Evolutionary conservation across 2,113 vertebrate genomes (phyloP).

Genomic region (Harpagus bidentatus): DNA sequence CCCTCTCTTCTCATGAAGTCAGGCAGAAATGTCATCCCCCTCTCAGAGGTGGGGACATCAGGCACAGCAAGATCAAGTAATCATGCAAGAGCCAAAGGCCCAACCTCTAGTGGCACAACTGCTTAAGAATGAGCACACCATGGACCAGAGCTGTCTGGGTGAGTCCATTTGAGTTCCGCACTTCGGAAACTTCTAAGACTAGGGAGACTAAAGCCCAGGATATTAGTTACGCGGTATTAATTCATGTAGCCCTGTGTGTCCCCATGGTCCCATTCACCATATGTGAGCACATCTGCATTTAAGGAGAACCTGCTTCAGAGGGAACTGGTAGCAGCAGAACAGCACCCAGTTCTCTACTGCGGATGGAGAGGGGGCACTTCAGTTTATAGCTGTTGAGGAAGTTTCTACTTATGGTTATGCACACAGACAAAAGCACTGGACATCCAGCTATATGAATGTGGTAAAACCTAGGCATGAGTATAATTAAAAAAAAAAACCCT

Average conservation of each 20-base stretch:
- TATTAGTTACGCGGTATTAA: neutral
- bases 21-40: neutral
- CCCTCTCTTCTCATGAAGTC: neutral
- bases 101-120: neutral
- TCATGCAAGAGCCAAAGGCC: neutral
- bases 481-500: neutral
- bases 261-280: neutral
- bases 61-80: neutral
- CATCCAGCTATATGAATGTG: neutral
- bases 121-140: neutral
- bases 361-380: neutral
- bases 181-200: neutral
- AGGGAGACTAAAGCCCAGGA: neutral
- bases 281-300: neutral
- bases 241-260: neutral
- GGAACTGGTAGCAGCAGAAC: neutral
- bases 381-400: neutral
- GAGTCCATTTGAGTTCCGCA: rapidly evolving
- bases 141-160: neutral
- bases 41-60: neutral
- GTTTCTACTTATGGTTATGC: neutral
- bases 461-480: neutral
- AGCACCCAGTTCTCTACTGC: neutral
- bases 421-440: neutral
- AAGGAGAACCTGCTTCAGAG: neutral